Percentiles rank a stretch among this genome's conserved stretches.
phyloP scores from a whole-genome alignment of 1,140 invertebrate species.

The Potamilus streckersoni region DNA sequence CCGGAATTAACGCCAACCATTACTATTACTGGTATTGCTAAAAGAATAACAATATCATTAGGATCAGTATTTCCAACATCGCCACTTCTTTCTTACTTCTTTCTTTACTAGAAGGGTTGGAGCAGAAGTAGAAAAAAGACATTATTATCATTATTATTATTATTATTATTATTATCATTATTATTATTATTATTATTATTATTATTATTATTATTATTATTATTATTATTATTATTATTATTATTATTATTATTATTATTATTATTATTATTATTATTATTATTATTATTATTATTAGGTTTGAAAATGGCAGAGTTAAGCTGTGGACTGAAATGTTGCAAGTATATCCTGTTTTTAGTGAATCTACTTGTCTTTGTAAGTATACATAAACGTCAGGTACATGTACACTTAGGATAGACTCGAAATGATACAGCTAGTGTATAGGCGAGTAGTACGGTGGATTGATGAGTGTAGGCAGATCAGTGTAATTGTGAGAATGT shows the following conservation, averaged over 20 bases:
- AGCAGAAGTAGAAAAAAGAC: no score
- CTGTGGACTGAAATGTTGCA: slow-evolving; percentile 26
- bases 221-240: slow-evolving; percentile 1
- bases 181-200: slow-evolving; percentile 3
- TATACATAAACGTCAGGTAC: neutral
- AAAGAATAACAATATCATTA: no score
- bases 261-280: neutral
- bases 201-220: neutral
- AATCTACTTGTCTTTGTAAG: slow-evolving; percentile 39
- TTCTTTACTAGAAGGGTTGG: no score
- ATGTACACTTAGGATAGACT: neutral
- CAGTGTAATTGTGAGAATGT: neutral
- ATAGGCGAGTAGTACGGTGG: neutral
- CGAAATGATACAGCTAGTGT: no score
- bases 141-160: neutral
- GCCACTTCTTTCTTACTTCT: no score
- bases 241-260: slow-evolving; percentile 1
- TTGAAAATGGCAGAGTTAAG: slow-evolving; percentile 21
- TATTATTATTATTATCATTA: neutral
- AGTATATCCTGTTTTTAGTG: slow-evolving; percentile 32
- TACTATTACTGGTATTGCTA: no score
- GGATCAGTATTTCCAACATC: no score
- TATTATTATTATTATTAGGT: slow-evolving; percentile 5
- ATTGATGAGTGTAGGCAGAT: neutral
- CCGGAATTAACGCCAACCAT: no score